A percentile compares a stretch with the other conserved stretches of the same genome.
Conservation (phyloP, 2,113 vertebrate species). For the Tragelaphus buxtoni region DNA sequence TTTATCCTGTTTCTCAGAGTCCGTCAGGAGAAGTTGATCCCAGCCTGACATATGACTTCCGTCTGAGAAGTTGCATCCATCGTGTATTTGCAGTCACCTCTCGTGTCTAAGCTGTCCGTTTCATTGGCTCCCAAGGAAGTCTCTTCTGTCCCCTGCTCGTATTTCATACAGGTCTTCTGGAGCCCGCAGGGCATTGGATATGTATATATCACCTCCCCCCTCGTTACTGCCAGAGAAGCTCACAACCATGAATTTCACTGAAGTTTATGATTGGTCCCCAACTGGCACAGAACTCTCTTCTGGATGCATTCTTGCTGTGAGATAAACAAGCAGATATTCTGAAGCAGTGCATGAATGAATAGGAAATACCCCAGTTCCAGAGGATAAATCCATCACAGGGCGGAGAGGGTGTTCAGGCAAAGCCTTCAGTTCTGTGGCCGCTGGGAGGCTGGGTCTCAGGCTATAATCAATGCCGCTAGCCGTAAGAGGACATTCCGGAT, state of each 20-base stretch:
- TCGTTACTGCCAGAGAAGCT: conserved; percentile 56
- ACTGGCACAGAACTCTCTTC: conserved; percentile 60
- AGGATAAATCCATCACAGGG: conserved; percentile 46
- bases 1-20: neutral
- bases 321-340: conserved; percentile 57
- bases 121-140: neutral
- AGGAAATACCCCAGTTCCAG: conserved; percentile 56
- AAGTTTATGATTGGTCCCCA: conserved; percentile 67
- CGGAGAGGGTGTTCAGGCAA: conserved; percentile 57
- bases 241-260: conserved; percentile 67
- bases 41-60: neutral
- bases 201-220: conserved; percentile 3
- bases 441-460: conserved; percentile 58
- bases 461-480: conserved; percentile 80
- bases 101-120: neutral
- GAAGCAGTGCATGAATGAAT: conserved; percentile 55
- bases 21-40: neutral
- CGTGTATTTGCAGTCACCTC: neutral
- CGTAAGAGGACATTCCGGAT: conserved; percentile 80
- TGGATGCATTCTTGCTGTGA: conserved; percentile 57
- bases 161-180: conserved; percentile 36
- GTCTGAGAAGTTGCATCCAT: neutral
- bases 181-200: neutral
- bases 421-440: conserved; percentile 56
- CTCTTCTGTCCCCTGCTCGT: conserved; percentile 26